Evolutionary conservation across 1,140 invertebrate genomes (phyloP).

Genomic region (Megalopta genalis): DNA sequence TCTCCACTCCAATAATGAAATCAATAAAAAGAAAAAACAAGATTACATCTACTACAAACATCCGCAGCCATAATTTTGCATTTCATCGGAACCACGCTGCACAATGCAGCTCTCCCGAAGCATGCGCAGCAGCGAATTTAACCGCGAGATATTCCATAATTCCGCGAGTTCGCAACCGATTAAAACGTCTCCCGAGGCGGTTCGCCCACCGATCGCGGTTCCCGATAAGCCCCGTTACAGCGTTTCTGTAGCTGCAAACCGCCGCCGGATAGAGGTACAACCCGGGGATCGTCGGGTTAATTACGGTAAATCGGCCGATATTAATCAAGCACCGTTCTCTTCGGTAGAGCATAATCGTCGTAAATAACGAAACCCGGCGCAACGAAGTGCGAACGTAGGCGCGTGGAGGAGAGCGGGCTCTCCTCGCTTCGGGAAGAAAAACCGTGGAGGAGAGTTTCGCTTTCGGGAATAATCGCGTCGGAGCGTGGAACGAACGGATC

Average conservation of each 20-base stretch:
- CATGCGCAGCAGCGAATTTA: no score
- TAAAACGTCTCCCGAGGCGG: slow-evolving; percentile 21
- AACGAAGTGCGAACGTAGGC: neutral
- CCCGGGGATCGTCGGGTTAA: slow-evolving; percentile 8
- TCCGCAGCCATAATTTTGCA: no score
- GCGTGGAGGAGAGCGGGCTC: neutral
- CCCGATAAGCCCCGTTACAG: slow-evolving; percentile 17
- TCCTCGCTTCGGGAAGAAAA: no score
- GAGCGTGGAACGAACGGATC: slow-evolving; percentile 38
- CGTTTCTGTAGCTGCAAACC: slow-evolving; percentile 1
- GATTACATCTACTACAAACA: no score
- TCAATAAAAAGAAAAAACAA: no score
- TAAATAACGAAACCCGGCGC: neutral
- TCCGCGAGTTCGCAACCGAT: no score
- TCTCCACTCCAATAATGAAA: no score
- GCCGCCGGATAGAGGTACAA: neutral
- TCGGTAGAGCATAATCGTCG: neutral
- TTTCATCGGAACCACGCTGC: no score
- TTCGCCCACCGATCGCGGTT: neutral
- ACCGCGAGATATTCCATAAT: no score
- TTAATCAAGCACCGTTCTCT: slow-evolving; percentile 8
- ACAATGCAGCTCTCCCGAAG: no score
- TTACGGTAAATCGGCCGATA: slow-evolving; percentile 23
- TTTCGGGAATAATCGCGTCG: neutral
- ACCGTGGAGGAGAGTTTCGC: neutral